These are phyloP conservation scores for Drymodes brunneopygia DNA, from an alignment of 2,113 vertebrate species.

Conservation along the genomic window DNA sequence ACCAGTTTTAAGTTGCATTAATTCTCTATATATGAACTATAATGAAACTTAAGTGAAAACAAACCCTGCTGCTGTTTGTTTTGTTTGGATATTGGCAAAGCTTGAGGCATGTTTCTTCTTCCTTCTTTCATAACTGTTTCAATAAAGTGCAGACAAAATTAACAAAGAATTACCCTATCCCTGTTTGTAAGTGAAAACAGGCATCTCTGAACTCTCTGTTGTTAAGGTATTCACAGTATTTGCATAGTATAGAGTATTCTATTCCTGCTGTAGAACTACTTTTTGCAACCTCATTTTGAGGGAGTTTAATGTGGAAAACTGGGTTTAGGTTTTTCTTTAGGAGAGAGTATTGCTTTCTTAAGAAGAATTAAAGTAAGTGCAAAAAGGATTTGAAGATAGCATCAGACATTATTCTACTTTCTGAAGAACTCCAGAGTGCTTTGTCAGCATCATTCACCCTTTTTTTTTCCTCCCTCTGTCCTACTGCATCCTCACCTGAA, in stretches of 20 bases:
- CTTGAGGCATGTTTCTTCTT: neutral
- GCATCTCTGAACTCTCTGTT: neutral
- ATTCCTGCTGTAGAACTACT: neutral
- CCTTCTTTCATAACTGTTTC: slow-evolving; percentile 21
- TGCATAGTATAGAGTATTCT: neutral
- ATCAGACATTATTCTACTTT: neutral
- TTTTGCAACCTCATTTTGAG: neutral
- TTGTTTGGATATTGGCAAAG: slow-evolving; percentile 49
- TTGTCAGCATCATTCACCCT: neutral
- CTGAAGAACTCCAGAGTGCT: neutral
- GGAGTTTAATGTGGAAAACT: neutral
- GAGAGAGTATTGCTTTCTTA: neutral
- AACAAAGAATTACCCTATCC: slow-evolving; percentile 20
- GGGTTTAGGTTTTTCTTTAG: neutral
- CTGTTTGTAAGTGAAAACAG: slow-evolving; percentile 22
- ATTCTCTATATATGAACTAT: slow-evolving; percentile 34
- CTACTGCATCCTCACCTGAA: neutral
- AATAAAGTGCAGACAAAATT: slow-evolving; percentile 33
- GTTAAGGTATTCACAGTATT: neutral
- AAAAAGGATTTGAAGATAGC: neutral
- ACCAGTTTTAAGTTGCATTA: slow-evolving; percentile 39
- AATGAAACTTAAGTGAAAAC: slow-evolving; percentile 60
- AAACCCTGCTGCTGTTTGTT: slow-evolving; percentile 61
- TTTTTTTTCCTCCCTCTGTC: neutral
- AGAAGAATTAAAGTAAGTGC: neutral